Percentiles rank a stretch among this genome's conserved stretches.
Conservation (phyloP, 2,888 invertebrate species). For the Phymatocera aterrima region DNA sequence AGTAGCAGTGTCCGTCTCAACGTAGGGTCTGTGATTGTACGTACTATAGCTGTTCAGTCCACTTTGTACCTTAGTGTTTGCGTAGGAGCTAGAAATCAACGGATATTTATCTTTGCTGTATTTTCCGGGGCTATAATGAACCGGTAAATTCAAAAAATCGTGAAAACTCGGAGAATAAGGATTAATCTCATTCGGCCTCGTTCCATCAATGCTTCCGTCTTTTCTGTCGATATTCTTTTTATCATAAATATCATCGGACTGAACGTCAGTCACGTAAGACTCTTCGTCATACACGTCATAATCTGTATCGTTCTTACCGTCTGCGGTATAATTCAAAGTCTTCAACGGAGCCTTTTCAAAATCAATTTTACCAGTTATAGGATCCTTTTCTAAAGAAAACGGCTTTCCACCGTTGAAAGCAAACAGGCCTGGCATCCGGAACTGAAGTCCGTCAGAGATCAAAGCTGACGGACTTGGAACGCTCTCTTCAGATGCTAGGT, state of each 20-base stretch:
- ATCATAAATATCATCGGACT: conserved; percentile 66
- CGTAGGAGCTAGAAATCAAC: conserved; percentile 83
- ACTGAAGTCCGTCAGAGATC: conserved; percentile 55
- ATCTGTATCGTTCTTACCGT: conserved; percentile 49
- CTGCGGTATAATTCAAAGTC: conserved; percentile 64
- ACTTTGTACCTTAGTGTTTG: conserved; percentile 84
- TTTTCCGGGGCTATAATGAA: conserved; percentile 82
- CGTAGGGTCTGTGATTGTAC: conserved; percentile 67
- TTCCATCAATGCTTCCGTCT: conserved; percentile 71
- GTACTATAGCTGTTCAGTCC: conserved; percentile 69
- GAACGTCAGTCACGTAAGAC: conserved; percentile 45
- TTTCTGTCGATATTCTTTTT: conserved; percentile 74
- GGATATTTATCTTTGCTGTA: conserved; percentile 79
- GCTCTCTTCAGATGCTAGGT: conserved; percentile 50
- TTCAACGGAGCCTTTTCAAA: conserved; percentile 75
- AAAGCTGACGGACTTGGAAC: conserved; percentile 42
- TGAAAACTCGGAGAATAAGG: conserved; percentile 81
- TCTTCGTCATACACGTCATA: conserved; percentile 60
- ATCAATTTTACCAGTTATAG: conserved; percentile 81
- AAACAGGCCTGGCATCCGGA: conserved; percentile 65
- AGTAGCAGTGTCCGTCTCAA: conserved; percentile 56
- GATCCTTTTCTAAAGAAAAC: conserved; percentile 83
- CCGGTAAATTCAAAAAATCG: conserved; percentile 82
- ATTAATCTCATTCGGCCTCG: conserved; percentile 80
- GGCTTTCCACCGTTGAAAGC: conserved; percentile 83